phyloP scores from a whole-genome alignment of 2,797 vertebrate species.

The Myotis vivesi region DNA sequence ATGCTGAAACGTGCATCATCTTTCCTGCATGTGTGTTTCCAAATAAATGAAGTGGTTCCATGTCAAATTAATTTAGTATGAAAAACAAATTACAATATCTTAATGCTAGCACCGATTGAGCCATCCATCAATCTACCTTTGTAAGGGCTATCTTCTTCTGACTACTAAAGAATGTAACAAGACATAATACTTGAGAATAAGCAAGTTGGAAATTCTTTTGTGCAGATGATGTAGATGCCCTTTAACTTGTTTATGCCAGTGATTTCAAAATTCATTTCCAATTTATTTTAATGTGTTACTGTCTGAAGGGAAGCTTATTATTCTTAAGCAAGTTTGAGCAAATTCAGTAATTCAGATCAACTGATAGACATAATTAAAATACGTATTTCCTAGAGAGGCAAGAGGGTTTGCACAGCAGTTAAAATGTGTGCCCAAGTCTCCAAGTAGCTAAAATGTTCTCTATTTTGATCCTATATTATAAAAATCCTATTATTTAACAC shows the following conservation, averaged over 20 bases:
- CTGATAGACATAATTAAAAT: conserved; percentile 39
- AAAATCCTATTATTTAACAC: background rate
- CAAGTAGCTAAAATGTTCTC: conserved; percentile 12
- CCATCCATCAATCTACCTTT: background rate
- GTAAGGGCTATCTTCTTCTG: background rate
- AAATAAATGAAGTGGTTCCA: background rate
- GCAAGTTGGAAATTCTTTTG: background rate
- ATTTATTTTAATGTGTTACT: conserved; percentile 42
- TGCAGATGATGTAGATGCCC: background rate
- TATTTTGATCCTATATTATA: background rate
- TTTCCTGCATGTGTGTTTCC: background rate
- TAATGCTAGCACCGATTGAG: background rate
- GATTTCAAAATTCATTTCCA: conserved; percentile 26
- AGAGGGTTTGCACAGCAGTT: background rate
- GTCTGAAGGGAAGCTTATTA: background rate
- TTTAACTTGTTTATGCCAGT: background rate
- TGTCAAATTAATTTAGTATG: background rate
- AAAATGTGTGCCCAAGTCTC: background rate
- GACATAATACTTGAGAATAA: background rate
- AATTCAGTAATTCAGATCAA: conserved; percentile 21
- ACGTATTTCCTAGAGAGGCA: background rate
- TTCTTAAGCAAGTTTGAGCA: conserved; percentile 33
- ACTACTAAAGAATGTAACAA: background rate
- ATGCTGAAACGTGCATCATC: background rate
- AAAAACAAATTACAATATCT: background rate